A percentile compares a stretch with the other conserved stretches of the same genome.
Conservation (phyloP, 2,797 vertebrate species). For the Paramormyrops hopkinsi region DNA sequence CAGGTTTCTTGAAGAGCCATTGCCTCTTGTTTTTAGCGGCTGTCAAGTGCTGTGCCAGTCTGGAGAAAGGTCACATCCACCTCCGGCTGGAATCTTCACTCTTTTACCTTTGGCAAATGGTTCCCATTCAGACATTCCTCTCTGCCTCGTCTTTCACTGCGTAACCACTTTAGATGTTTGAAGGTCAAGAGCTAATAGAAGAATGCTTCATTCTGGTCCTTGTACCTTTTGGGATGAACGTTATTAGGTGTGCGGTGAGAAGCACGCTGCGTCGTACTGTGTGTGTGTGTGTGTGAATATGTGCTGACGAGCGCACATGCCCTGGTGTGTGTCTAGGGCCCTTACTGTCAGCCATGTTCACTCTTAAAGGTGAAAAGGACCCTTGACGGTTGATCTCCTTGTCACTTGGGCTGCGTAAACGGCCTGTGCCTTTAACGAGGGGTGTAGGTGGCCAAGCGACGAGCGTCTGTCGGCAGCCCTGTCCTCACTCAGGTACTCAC, state of each 20-base stretch:
- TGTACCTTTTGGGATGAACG: conserved; percentile 37
- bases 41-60: conserved; percentile 13
- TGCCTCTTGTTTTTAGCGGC: conserved; percentile 6
- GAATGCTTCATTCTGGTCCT: conserved; percentile 36
- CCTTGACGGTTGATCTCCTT: neutral
- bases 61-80: conserved; percentile 21
- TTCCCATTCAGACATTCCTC: conserved; percentile 20
- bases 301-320: neutral
- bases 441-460: neutral
- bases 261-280: neutral
- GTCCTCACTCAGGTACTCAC: neutral
- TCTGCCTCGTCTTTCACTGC: conserved; percentile 13
- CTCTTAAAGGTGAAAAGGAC: neutral
- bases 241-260: conserved; percentile 20
- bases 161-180: conserved; percentile 29
- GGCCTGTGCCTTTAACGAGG: neutral
- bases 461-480: neutral
- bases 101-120: conserved; percentile 11
- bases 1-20: conserved; percentile 11
- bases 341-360: neutral
- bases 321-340: neutral
- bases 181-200: conserved; percentile 40
- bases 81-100: conserved; percentile 9
- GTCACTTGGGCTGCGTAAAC: neutral
- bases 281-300: neutral